A percentile compares a stretch with the other conserved stretches of the same genome.
These are phyloP conservation scores for Sturnus vulgaris DNA, from an alignment of 2,113 vertebrate species.

Conservation along the genomic window DNA sequence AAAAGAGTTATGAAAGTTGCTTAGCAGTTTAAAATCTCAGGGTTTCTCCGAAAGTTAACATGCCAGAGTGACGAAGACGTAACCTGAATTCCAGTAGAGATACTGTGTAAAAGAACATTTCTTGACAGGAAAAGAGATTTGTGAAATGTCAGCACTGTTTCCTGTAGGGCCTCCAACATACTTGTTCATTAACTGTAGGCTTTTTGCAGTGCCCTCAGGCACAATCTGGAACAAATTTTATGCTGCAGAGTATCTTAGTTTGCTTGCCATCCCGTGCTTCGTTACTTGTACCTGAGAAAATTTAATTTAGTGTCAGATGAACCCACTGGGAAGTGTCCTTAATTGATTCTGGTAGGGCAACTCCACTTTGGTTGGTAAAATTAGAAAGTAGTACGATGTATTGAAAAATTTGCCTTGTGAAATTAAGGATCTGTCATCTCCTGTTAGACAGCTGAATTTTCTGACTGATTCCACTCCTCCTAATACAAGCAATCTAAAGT, in stretches of 20 bases:
- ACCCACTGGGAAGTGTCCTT: neutral
- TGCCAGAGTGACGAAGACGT: neutral
- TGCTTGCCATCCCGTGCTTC: neutral
- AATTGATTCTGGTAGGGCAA: neutral
- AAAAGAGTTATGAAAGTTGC: neutral
- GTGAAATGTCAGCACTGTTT: accelerated
- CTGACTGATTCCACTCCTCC: neutral
- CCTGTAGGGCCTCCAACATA: neutral
- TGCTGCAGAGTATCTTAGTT: neutral
- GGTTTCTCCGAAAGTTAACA: neutral
- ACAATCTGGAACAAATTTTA: neutral
- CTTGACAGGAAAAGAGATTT: neutral
- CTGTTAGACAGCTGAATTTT: neutral
- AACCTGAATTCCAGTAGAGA: neutral
- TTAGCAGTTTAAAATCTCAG: neutral
- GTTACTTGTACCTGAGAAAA: neutral
- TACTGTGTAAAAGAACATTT: neutral
- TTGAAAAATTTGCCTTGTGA: neutral
- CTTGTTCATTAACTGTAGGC: neutral
- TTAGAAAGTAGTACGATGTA: accelerated
- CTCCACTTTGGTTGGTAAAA: neutral
- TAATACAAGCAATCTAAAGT: neutral
- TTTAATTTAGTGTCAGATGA: neutral
- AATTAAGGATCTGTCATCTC: neutral
- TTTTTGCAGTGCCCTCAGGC: neutral